Conservation (phyloP, 2,888 invertebrate genomes). For the Harpagoxenus sublaevis region DNA sequence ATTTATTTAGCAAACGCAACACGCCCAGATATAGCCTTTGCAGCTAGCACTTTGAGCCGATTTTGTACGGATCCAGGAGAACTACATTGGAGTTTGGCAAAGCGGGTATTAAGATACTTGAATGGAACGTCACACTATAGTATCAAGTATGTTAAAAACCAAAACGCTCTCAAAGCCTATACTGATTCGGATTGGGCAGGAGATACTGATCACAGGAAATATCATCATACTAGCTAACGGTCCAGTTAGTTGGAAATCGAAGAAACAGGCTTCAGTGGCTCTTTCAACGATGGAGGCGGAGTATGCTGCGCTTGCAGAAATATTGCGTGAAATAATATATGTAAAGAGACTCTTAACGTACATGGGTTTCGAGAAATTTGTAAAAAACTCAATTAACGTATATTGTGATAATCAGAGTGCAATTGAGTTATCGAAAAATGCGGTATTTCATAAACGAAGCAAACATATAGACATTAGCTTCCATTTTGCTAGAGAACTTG, state of each 20-base stretch:
- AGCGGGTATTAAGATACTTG: neutral
- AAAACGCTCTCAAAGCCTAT: neutral
- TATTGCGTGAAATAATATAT: conserved; percentile 52
- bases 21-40: neutral
- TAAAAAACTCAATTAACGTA: conserved; percentile 30
- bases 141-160: neutral
- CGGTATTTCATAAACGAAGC: conserved; percentile 57
- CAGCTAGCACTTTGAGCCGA: neutral
- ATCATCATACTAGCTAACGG: neutral
- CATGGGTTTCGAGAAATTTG: conserved; percentile 54
- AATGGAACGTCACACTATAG: neutral
- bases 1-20: neutral
- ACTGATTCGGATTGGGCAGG: neutral
- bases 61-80: neutral
- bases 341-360: conserved; percentile 24
- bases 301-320: conserved; percentile 57
- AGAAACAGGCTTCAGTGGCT: conserved; percentile 12
- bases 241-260: neutral
- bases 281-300: conserved; percentile 56
- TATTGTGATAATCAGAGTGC: conserved; percentile 61
- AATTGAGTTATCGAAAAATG: conserved; percentile 55
- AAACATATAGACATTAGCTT: conserved; percentile 65
- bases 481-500: conserved; percentile 58
- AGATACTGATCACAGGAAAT: neutral
- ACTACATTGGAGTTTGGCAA: neutral